Evolutionary conservation across 1,140 invertebrate species (phyloP).

Genomic region (Rhyacophila brunnea): DNA sequence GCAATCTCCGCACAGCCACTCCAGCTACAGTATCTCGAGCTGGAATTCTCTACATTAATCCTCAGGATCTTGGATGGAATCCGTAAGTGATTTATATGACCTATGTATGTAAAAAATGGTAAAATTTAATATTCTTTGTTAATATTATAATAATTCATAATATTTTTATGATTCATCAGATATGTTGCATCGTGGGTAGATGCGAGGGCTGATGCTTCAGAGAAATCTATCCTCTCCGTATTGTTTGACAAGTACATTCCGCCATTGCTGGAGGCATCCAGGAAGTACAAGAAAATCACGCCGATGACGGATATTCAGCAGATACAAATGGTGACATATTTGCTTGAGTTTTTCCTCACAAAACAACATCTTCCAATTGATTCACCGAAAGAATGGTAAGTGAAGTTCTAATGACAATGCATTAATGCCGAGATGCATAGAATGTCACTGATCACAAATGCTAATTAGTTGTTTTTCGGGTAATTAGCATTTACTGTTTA

Average conservation of each 20-base stretch:
- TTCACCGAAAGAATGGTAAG: conserved; percentile 82
- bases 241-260: conserved; percentile 97
- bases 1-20: conserved; percentile 88
- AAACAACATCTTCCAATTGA: conserved; percentile 78
- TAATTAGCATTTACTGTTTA: too few relatives aligned
- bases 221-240: conserved; percentile 79
- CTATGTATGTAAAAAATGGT: too few relatives aligned
- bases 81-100: too few relatives aligned
- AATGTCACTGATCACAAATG: too few relatives aligned
- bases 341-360: conserved; percentile 84
- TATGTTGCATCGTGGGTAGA: conserved; percentile 93
- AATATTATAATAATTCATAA: neutral
- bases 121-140: too few relatives aligned
- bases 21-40: conserved; percentile 94
- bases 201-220: conserved; percentile 63
- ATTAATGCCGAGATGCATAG: too few relatives aligned
- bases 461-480: too few relatives aligned
- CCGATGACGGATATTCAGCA: conserved; percentile 89
- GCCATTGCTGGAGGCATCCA: conserved; percentile 73
- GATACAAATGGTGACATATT: conserved; percentile 85
- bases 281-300: conserved; percentile 88
- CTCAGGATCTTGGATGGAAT: conserved; percentile 94
- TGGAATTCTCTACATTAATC: conserved; percentile 89
- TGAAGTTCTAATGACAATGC: neutral
- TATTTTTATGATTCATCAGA: conserved; percentile 43